Evolutionary conservation across 2,888 invertebrate species (phyloP).

Genomic region (Cephus spinipes): DNA sequence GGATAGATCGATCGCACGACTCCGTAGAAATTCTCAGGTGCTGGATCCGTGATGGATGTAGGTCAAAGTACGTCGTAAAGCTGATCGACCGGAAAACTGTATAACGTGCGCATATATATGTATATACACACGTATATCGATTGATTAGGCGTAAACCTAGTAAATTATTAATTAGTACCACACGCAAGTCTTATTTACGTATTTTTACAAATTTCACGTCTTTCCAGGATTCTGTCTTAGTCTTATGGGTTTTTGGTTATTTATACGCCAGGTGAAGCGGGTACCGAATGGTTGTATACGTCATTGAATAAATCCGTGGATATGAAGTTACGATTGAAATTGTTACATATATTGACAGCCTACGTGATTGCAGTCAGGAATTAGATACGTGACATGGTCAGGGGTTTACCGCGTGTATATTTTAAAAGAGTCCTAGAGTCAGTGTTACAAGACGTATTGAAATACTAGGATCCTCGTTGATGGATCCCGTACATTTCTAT

Average conservation of each 20-base stretch:
- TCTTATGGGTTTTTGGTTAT: background rate
- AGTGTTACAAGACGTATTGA: background rate
- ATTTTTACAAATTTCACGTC: background rate
- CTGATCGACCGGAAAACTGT: background rate
- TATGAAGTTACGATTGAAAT: background rate
- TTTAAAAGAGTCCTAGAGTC: background rate
- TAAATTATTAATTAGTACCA: background rate
- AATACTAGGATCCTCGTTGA: background rate
- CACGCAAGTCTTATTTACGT: background rate
- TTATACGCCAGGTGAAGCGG: background rate
- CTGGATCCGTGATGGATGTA: background rate
- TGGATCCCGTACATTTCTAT: background rate
- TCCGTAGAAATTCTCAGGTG: background rate
- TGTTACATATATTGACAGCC: background rate
- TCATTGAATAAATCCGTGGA: background rate
- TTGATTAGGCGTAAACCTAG: background rate
- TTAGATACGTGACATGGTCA: background rate
- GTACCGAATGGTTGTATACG: background rate
- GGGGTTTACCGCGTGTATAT: background rate
- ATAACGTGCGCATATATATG: background rate
- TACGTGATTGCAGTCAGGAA: background rate
- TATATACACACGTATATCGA: background rate
- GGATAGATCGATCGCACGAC: background rate
- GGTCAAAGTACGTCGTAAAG: background rate
- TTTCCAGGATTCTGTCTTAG: background rate